A percentile compares a stretch with the other conserved stretches of the same genome.
Conservation (phyloP, 1,140 invertebrate genomes). For the Cydia pomonella region DNA sequence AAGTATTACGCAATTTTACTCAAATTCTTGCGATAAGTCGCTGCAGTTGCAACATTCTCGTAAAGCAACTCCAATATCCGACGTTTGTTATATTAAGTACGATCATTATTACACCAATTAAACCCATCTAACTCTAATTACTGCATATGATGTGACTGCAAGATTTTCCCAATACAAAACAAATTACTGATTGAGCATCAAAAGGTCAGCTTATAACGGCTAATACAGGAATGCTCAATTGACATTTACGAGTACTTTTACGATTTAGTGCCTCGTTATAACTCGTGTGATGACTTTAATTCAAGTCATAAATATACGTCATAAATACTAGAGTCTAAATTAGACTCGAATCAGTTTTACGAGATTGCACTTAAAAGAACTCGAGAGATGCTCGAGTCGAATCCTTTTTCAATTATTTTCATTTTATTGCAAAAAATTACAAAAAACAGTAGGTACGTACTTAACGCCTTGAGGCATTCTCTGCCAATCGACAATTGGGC, state of each 20-base stretch:
- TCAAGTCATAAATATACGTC: no score
- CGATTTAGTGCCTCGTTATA: constrained; percentile 5
- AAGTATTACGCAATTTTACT: no score
- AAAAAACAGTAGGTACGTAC: no score
- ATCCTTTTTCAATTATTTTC: no score
- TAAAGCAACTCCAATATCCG: neutral
- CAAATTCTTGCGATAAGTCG: no score
- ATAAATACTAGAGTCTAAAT: no score
- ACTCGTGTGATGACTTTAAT: neutral
- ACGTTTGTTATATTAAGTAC: neutral
- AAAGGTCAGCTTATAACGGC: constrained; percentile 23
- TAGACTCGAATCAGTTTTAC: neutral
- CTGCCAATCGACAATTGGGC: no score
- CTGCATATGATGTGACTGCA: neutral
- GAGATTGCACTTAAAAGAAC: no score
- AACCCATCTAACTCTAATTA: neutral
- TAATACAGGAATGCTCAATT: constrained; percentile 3
- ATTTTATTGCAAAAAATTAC: no score
- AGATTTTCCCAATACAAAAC: constrained; percentile 16
- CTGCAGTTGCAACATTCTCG: neutral
- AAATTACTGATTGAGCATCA: constrained; percentile 15
- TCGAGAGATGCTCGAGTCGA: no score
- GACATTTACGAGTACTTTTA: neutral
- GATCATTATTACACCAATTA: neutral
- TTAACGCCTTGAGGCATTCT: no score